Evolutionary conservation across 2,113 vertebrate species (phyloP).

Genomic region (Nipponia nippon): DNA sequence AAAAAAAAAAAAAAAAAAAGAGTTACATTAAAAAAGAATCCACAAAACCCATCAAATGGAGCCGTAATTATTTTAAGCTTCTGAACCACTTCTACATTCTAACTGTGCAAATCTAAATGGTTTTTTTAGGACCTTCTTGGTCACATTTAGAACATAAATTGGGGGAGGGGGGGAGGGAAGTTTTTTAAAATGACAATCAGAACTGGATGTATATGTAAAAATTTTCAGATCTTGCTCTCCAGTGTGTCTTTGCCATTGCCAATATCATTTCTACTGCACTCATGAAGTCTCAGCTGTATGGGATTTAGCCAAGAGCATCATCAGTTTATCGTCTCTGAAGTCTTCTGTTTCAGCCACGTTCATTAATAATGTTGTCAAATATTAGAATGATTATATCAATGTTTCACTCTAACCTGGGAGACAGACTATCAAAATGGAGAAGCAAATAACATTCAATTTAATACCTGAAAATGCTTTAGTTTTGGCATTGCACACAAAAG

Average conservation of each 20-base stretch:
- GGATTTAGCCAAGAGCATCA: not conserved
- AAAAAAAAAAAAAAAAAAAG: not conserved
- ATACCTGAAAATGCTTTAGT: not conserved
- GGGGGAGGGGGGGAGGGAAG: not conserved
- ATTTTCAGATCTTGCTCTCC: not conserved
- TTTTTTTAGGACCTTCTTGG: not conserved
- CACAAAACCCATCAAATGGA: not conserved
- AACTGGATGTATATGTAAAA: not conserved
- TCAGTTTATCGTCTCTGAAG: not conserved
- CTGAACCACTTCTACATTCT: not conserved
- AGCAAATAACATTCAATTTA: not conserved
- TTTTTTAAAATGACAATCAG: not conserved
- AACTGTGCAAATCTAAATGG: not conserved
- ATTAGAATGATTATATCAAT: not conserved
- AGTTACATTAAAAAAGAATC: not conserved
- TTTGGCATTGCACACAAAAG: not conserved
- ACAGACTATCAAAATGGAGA: not conserved
- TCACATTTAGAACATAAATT: not conserved
- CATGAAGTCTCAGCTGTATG: not conserved
- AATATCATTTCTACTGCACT: not conserved
- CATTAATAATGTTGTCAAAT: not conserved
- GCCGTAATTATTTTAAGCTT: not conserved
- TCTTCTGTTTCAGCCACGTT: not conserved
- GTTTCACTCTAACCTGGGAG: not conserved
- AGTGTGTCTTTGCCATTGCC: not conserved